phyloP scores from a whole-genome alignment of 1,140 invertebrate genomes.

The Zaprionus ornatus region DNA sequence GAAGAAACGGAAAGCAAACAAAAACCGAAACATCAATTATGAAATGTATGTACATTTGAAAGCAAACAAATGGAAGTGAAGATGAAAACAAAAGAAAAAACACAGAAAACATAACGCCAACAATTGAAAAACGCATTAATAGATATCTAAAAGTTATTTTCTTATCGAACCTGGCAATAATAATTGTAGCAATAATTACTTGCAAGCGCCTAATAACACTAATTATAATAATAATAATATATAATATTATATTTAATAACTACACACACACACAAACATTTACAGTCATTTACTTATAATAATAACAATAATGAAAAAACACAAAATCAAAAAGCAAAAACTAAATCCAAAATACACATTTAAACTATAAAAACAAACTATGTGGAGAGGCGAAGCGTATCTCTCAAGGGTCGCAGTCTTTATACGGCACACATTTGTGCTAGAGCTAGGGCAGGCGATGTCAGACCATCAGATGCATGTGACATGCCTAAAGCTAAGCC shows the following conservation, averaged over 20 bases:
- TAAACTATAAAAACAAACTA: constrained; percentile 3
- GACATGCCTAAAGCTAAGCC: constrained; percentile 22
- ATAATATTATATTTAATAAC: constrained; percentile 43
- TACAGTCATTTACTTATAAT: constrained; percentile 31
- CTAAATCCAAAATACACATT: constrained; percentile 27
- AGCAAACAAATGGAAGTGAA: constrained; percentile 3
- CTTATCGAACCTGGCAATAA: constrained; percentile 79
- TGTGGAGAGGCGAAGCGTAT: neutral
- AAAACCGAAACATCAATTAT: constrained; percentile 28
- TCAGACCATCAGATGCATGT: constrained; percentile 28
- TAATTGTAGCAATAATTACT: constrained; percentile 54
- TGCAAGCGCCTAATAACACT: constrained; percentile 42
- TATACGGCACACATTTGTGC: constrained; percentile 5
- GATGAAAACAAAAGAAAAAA: constrained; percentile 4
- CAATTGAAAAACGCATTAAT: constrained; percentile 45
- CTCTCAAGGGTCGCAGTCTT: constrained; percentile 16
- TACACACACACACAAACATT: constrained; percentile 27
- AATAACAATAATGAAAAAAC: constrained; percentile 36
- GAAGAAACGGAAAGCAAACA: neutral
- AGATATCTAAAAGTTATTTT: constrained; percentile 70
- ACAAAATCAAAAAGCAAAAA: constrained; percentile 25
- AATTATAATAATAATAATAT: constrained; percentile 47
- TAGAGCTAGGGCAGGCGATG: neutral
- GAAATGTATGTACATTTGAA: constrained; percentile 11
- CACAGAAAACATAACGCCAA: constrained; percentile 31